Conservation (phyloP, 23 tunicate genomes). For the Ciona savignyi region DNA sequence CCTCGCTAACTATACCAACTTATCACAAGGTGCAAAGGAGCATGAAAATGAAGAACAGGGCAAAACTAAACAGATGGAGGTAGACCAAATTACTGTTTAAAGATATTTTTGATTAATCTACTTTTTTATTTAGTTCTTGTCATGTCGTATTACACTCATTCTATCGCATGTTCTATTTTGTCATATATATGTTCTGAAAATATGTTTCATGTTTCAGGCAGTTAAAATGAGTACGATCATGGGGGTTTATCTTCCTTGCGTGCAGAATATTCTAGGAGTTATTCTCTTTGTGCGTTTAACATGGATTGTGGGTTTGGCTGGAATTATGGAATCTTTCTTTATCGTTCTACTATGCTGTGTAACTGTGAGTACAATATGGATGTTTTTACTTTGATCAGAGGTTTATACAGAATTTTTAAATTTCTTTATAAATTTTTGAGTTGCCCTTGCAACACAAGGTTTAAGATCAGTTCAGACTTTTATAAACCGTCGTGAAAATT, state of each 20-base stretch:
- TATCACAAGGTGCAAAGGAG: conserved; percentile 86
- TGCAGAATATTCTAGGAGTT: conserved; percentile 94
- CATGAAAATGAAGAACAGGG: conserved; percentile 90
- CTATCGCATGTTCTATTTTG: too few species aligned
- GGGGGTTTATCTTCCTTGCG: conserved; percentile 95
- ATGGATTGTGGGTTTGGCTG: conserved; percentile 97
- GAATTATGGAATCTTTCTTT: conserved; percentile 57
- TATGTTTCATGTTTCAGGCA: too few species aligned
- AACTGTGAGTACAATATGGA: conserved; percentile 46
- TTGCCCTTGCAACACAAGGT: too few species aligned
- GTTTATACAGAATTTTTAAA: too few species aligned
- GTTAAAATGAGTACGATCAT: conserved; percentile 75
- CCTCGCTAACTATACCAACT: conserved; percentile 73
- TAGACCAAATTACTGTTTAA: neutral
- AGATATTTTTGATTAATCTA: neutral
- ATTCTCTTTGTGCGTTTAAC: conserved; percentile 90
- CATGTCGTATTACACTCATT: neutral
- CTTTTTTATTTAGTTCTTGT: too few species aligned
- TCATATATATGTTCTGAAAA: too few species aligned
- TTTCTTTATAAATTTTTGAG: too few species aligned
- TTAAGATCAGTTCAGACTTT: too few species aligned
- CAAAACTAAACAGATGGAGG: conserved; percentile 24
- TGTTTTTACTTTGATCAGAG: neutral
- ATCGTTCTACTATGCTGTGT: conserved; percentile 72
- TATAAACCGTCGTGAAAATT: too few species aligned